A percentile compares a stretch with the other conserved stretches of the same genome.
Conservation (phyloP, 1,140 invertebrate species). For the Drosophila cardini region DNA sequence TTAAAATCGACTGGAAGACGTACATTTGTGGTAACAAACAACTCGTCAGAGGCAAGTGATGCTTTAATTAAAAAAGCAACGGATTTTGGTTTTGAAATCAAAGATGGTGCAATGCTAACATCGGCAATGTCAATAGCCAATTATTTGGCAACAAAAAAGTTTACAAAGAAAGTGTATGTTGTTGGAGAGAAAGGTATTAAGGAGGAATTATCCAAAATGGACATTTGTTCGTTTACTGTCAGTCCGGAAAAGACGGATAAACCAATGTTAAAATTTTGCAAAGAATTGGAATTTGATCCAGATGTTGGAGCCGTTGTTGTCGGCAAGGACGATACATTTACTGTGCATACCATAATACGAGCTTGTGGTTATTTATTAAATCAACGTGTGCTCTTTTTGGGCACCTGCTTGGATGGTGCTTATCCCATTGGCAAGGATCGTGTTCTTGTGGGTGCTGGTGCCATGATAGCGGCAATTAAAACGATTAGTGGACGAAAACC, state of each 20-base stretch:
- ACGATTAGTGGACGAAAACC: slow-evolving; percentile 40
- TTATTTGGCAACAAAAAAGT: slow-evolving; percentile 47
- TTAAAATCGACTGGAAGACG: slow-evolving; percentile 21
- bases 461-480: slow-evolving; percentile 55
- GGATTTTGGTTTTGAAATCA: slow-evolving; percentile 18
- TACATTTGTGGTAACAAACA: slow-evolving; percentile 50
- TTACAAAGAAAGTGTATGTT: slow-evolving; percentile 51
- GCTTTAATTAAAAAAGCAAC: slow-evolving; percentile 41
- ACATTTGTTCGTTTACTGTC: slow-evolving; percentile 11
- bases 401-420: slow-evolving; percentile 47
- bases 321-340: slow-evolving; percentile 57
- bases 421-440: slow-evolving; percentile 50
- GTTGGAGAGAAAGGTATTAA: slow-evolving; percentile 54
- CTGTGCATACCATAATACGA: slow-evolving; percentile 41
- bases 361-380: slow-evolving; percentile 47
- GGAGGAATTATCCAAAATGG: slow-evolving; percentile 30
- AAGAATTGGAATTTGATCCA: slow-evolving; percentile 43
- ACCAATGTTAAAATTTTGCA: slow-evolving; percentile 31
- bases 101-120: slow-evolving; percentile 10
- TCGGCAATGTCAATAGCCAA: slow-evolving; percentile 37
- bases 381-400: slow-evolving; percentile 47
- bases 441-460: slow-evolving; percentile 51
- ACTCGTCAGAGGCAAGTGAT: slow-evolving; percentile 1
- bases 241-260: background rate
- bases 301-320: slow-evolving; percentile 63